These are phyloP conservation scores for Drosophila melanica DNA, from an alignment of 1,140 invertebrate species.

Conservation along the genomic window DNA sequence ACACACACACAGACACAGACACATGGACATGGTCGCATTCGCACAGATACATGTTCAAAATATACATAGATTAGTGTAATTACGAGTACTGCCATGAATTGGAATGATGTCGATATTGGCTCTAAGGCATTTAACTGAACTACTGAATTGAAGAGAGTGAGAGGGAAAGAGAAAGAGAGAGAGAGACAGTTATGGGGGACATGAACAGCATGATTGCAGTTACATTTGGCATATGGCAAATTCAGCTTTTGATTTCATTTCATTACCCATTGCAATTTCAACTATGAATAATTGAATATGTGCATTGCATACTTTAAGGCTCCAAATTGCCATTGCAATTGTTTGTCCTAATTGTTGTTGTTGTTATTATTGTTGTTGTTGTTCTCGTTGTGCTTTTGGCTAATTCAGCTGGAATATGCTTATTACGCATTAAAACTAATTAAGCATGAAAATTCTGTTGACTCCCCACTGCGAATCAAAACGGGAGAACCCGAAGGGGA, in stretches of 20 bases:
- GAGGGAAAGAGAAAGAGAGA: not conserved
- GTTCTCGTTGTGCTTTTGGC: conserved; percentile 50
- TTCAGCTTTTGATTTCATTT: conserved; percentile 77
- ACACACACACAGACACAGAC: not conserved
- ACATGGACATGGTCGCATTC: not conserved
- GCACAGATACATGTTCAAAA: conserved; percentile 28
- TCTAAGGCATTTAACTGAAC: conserved; percentile 68
- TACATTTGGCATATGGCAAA: conserved; percentile 51
- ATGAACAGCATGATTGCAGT: conserved; percentile 32
- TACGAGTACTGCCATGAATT: conserved; percentile 53
- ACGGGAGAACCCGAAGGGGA: too few species aligned
- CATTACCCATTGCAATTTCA: conserved; percentile 77
- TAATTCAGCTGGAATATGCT: conserved; percentile 75
- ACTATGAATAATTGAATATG: conserved; percentile 76
- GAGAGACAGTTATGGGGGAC: not conserved
- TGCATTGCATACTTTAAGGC: conserved; percentile 72
- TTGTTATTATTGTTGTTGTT: conserved; percentile 25
- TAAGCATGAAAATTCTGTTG: conserved; percentile 65
- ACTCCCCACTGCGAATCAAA: not conserved
- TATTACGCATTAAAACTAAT: conserved; percentile 79
- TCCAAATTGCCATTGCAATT: conserved; percentile 67
- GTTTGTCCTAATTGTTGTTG: conserved; percentile 20
- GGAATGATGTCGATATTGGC: conserved; percentile 66
- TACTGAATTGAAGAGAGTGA: conserved; percentile 37
- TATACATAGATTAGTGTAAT: conserved; percentile 75